These are phyloP conservation scores for Mythimna impura DNA, from an alignment of 2,888 invertebrate species.

Conservation along the genomic window DNA sequence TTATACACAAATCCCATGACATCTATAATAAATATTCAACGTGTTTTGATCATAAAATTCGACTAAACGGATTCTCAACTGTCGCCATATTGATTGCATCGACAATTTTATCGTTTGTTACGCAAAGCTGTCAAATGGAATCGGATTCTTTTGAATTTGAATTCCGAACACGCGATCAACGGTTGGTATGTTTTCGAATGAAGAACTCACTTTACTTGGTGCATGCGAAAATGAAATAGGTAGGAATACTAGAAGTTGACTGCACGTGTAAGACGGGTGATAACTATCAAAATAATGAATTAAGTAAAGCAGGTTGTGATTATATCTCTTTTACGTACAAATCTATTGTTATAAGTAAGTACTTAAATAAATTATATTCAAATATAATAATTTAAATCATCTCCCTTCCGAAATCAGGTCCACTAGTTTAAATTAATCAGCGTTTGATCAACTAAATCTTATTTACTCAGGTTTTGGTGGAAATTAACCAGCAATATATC, in stretches of 20 bases:
- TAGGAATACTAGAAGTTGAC: constrained; percentile 19
- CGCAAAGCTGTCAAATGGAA: constrained; percentile 66
- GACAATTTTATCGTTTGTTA: constrained; percentile 70
- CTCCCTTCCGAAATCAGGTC: neutral
- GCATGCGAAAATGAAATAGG: constrained; percentile 28
- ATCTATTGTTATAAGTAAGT: neutral
- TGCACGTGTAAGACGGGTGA: neutral
- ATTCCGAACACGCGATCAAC: constrained; percentile 67
- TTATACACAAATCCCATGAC: constrained; percentile 40
- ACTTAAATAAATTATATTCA: neutral
- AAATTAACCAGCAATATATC: too few relatives aligned
- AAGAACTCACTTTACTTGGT: constrained; percentile 49
- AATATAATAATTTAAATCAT: neutral
- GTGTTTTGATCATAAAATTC: constrained; percentile 61
- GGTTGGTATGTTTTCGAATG: constrained; percentile 46
- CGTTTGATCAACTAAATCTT: neutral
- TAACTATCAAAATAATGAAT: neutral
- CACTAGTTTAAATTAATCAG: neutral
- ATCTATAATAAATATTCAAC: constrained; percentile 57
- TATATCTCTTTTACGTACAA: neutral
- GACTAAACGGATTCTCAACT: constrained; percentile 61
- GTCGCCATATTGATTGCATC: constrained; percentile 69
- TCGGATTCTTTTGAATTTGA: constrained; percentile 64
- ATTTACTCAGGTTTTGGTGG: too few relatives aligned
- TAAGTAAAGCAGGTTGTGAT: neutral